Conservation (phyloP, 2,113 vertebrate genomes). For the Delphinapterus leucas region DNA sequence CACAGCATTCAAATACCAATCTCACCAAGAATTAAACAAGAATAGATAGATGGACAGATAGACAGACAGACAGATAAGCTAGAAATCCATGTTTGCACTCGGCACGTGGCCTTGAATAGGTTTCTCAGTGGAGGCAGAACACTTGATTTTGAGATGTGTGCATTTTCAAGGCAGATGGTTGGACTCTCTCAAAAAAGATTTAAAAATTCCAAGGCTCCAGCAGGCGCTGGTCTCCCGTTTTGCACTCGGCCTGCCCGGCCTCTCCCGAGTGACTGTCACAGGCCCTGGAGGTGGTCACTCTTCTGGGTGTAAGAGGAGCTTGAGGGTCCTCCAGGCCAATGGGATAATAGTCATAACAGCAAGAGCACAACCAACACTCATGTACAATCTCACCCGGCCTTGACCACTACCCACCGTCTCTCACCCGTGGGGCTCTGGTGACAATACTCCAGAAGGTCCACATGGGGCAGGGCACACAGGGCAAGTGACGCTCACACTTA, state of each 20-base stretch:
- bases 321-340: rapidly evolving
- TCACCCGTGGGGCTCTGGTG: too few relatives aligned
- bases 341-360: rapidly evolving
- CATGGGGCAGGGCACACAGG: rapidly evolving
- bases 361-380: rapidly evolving
- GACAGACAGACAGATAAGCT: too few relatives aligned
- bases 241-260: too few relatives aligned
- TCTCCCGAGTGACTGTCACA: rapidly evolving
- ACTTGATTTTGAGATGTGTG: not conserved
- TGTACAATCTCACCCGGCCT: rapidly evolving
- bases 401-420: rapidly evolving
- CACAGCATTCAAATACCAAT: not conserved
- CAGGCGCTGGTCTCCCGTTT: too few relatives aligned
- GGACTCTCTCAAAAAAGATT: not conserved
- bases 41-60: too few relatives aligned
- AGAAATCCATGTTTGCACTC: not conserved
- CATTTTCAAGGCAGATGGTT: not conserved
- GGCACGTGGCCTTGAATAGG: rapidly evolving
- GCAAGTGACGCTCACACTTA: too few relatives aligned
- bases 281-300: rapidly evolving
- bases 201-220: too few relatives aligned
- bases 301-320: rapidly evolving
- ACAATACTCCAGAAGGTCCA: rapidly evolving
- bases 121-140: not conserved
- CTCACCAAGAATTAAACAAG: not conserved